Percentiles rank a stretch among this genome's conserved stretches.
phyloP scores from a whole-genome alignment of 2,113 vertebrate species.

The Barnardius zonarius region DNA sequence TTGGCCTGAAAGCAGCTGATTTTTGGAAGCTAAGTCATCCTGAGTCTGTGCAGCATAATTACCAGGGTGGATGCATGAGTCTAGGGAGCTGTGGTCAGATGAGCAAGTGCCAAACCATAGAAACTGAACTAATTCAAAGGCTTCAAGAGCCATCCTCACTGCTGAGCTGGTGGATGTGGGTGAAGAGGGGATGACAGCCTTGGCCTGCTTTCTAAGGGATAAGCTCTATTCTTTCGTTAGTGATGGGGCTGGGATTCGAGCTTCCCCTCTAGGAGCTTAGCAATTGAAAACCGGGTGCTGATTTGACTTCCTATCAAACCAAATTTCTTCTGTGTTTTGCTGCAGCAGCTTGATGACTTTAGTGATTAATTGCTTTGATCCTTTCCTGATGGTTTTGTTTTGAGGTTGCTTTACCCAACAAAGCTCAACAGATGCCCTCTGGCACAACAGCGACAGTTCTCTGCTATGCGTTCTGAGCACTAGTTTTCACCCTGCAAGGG shows the following conservation, averaged over 20 bases:
- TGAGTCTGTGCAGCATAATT: not conserved
- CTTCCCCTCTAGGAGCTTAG: not conserved
- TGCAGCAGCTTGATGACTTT: not conserved
- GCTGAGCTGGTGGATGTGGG: not conserved
- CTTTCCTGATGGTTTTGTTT: not conserved
- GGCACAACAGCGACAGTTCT: not conserved
- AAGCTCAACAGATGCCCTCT: not conserved
- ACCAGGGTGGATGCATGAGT: not conserved
- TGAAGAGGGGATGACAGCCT: not conserved
- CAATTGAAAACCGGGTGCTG: not conserved
- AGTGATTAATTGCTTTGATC: not conserved
- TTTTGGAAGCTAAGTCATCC: not conserved
- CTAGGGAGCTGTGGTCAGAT: not conserved
- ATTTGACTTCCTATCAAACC: not conserved
- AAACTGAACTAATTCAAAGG: not conserved
- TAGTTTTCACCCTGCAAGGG: not conserved
- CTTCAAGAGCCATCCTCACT: not conserved
- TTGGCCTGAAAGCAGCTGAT: slow-evolving; percentile 8
- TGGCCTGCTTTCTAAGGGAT: not conserved
- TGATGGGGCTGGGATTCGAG: not conserved
- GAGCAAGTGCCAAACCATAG: not conserved
- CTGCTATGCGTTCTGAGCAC: not conserved
- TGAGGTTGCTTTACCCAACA: not conserved
- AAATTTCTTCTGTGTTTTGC: not conserved
- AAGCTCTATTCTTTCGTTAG: not conserved